Evolutionary conservation across 2,888 invertebrate genomes (phyloP).

Genomic region (Embidobia sp.): DNA sequence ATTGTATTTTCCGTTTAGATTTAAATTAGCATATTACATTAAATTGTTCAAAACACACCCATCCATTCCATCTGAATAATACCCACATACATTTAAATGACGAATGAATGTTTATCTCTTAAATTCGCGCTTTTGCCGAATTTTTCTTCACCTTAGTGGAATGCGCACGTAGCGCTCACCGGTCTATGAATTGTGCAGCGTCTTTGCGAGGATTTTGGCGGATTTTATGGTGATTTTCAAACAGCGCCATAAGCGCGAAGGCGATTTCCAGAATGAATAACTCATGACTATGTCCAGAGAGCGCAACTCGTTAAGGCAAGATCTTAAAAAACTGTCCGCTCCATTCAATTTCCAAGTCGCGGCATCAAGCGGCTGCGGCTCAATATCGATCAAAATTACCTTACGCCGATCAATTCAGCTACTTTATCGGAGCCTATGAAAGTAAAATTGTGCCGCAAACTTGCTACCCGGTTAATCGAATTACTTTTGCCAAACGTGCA

Average conservation of each 20-base stretch:
- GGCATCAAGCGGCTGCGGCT: background rate
- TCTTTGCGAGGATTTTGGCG: constrained; percentile 67
- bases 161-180: background rate
- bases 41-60: too few relatives aligned
- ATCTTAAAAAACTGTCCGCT: constrained; percentile 26
- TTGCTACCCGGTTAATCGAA: constrained; percentile 27
- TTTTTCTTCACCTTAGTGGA: constrained; percentile 26
- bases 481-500: constrained; percentile 22
- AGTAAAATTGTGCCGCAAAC: constrained; percentile 23
- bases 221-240: constrained; percentile 66
- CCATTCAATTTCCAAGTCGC: constrained; percentile 21
- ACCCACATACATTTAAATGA: constrained; percentile 21
- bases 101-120: constrained; percentile 29
- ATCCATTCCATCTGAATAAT: background rate
- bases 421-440: constrained; percentile 3
- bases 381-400: constrained; percentile 26
- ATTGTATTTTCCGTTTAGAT: too few relatives aligned
- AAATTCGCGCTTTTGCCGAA: constrained; percentile 29
- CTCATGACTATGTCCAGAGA: constrained; percentile 59
- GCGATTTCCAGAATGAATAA: constrained; percentile 67
- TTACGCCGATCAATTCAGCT: constrained; percentile 22
- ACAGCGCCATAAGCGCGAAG: constrained; percentile 54
- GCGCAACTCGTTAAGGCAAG: constrained; percentile 50
- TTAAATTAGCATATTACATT: too few relatives aligned
- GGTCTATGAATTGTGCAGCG: constrained; percentile 68